Percentiles rank a stretch among this genome's conserved stretches.
Evolutionary conservation across 2,888 invertebrate genomes (phyloP).

Genomic region (Geophilus truncorum): DNA sequence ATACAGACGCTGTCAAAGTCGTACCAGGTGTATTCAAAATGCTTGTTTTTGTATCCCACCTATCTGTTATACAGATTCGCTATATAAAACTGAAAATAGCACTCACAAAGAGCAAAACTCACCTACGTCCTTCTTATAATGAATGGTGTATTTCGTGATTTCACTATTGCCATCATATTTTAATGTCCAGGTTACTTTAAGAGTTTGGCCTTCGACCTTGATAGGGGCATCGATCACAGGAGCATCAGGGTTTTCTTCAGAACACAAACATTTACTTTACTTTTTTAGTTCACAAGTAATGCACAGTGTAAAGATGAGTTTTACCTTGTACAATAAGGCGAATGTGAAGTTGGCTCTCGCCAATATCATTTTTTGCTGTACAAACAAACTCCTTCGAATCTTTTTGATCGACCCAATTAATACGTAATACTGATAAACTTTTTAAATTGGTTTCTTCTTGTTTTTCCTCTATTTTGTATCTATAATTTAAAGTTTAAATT

Average conservation of each 20-base stretch:
- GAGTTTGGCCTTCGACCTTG: neutral
- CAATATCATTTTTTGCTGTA: neutral
- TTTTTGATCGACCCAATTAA: neutral
- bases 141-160: neutral
- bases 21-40: neutral
- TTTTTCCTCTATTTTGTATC: neutral
- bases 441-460: neutral
- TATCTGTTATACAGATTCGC: neutral
- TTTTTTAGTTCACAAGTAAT: neutral
- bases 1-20: neutral
- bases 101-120: no score
- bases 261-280: neutral
- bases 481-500: neutral
- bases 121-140: conserved; percentile 20
- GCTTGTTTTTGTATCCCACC: neutral
- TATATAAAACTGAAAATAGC: neutral
- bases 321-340: conserved; percentile 27
- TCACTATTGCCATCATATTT: neutral
- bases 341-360: neutral
- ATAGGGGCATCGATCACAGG: neutral
- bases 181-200: neutral
- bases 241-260: neutral
- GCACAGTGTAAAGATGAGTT: no score
- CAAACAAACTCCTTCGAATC: neutral
- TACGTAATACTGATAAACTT: neutral